Evolutionary conservation across 1,140 invertebrate species (phyloP).

Genomic region (Bombus haemorrhoidalis): DNA sequence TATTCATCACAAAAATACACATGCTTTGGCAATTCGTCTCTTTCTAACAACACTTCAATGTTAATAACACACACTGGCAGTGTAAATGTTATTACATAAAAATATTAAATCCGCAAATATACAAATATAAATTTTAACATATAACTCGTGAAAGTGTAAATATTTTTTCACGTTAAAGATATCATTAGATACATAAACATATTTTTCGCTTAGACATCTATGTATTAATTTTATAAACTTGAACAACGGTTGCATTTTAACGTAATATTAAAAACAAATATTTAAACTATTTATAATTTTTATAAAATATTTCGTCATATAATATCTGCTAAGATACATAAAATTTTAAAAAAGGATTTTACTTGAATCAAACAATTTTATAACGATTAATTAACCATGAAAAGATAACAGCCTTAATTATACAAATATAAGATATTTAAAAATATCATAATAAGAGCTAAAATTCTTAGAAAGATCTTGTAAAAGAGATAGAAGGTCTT

Average conservation of each 20-base stretch:
- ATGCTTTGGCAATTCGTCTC: conserved; percentile 58
- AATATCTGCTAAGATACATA: not conserved
- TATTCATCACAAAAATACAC: conserved; percentile 50
- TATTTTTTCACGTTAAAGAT: not conserved
- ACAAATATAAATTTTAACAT: conserved; percentile 8
- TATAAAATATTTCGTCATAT: not conserved
- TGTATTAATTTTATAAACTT: not conserved
- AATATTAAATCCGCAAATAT: not conserved
- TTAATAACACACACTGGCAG: conserved; percentile 6
- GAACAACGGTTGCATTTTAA: not conserved
- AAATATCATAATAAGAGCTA: not conserved
- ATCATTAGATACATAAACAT: not conserved
- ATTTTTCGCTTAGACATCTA: not conserved
- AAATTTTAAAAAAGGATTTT: not conserved
- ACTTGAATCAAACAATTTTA: not conserved
- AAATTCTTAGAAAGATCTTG: not conserved
- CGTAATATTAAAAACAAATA: not conserved
- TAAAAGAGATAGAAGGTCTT: not conserved
- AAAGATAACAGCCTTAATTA: not conserved
- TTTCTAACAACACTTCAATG: conserved; percentile 40
- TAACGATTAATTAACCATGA: not conserved
- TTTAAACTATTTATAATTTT: not conserved
- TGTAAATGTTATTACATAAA: conserved; percentile 13
- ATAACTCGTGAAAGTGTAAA: not conserved
- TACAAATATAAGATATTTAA: not conserved